Conservation (phyloP, 2,888 invertebrate genomes). For the Heteropelma amictum region DNA sequence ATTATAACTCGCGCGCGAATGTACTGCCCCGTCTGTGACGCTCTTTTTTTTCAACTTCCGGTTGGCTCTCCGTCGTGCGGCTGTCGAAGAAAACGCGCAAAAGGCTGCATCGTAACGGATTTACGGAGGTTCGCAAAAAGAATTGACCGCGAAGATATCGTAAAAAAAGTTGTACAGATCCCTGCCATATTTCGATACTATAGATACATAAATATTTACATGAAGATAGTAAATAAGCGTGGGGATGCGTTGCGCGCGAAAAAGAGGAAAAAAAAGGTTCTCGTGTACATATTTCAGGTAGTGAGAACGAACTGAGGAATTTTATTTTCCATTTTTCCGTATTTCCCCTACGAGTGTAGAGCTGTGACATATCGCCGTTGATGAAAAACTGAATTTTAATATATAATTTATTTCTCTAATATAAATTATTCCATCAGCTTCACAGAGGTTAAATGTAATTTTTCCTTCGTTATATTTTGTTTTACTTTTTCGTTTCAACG, state of each 20-base stretch:
- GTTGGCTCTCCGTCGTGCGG: neutral
- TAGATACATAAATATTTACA: slow-evolving; percentile 46
- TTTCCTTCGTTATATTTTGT: neutral
- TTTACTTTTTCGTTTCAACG: neutral
- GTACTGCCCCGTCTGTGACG: neutral
- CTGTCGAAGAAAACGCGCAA: neutral
- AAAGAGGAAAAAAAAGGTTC: slow-evolving; percentile 6
- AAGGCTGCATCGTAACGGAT: neutral
- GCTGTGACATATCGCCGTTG: slow-evolving; percentile 69
- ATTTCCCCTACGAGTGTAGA: slow-evolving; percentile 59
- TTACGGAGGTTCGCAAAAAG: neutral
- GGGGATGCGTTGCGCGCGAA: slow-evolving; percentile 45
- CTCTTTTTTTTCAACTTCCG: neutral
- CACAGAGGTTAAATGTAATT: neutral
- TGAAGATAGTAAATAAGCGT: slow-evolving; percentile 58
- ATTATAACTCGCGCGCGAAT: neutral
- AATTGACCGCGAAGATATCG: slow-evolving; percentile 16
- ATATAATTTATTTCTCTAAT: slow-evolving; percentile 63
- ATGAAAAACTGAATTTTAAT: slow-evolving; percentile 50
- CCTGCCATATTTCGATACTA: slow-evolving; percentile 57
- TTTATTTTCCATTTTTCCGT: slow-evolving; percentile 8
- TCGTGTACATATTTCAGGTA: slow-evolving; percentile 35
- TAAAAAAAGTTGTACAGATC: slow-evolving; percentile 56
- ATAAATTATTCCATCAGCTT: slow-evolving; percentile 52
- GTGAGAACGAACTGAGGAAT: slow-evolving; percentile 29